Evolutionary conservation across 1,140 invertebrate species (phyloP).

Genomic region (Philopotamus ludificatus): DNA sequence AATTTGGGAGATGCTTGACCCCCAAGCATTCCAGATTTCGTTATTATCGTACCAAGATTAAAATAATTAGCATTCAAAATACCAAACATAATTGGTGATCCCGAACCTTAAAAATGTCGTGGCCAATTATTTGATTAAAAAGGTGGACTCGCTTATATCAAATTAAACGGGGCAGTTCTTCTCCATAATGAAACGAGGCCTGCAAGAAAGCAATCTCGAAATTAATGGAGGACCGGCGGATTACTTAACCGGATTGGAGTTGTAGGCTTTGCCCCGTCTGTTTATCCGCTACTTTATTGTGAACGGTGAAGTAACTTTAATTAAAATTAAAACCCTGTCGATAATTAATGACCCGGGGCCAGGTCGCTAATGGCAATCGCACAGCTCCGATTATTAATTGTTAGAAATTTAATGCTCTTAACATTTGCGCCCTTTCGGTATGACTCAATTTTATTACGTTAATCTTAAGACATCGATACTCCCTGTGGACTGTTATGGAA

Average conservation of each 20-base stretch:
- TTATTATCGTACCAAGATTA: too few species aligned
- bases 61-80: too few species aligned
- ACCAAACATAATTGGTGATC: too few species aligned
- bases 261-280: constrained; percentile 28
- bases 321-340: constrained; percentile 41
- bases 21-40: too few species aligned
- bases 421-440: background rate
- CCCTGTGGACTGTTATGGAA: too few species aligned
- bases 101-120: too few species aligned
- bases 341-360: constrained; percentile 39
- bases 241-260: constrained; percentile 42
- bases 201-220: constrained; percentile 41
- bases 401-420: constrained; percentile 27
- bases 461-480: too few species aligned
- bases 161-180: constrained; percentile 27
- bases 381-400: constrained; percentile 39
- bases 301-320: constrained; percentile 40
- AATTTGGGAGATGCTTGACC: constrained; percentile 4
- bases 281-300: constrained; percentile 38
- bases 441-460: too few species aligned
- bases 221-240: constrained; percentile 38
- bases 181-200: constrained; percentile 31
- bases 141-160: constrained; percentile 3
- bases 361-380: constrained; percentile 38
- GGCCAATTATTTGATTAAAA: background rate